Evolutionary conservation across 2,888 invertebrate species (phyloP), one percentile per base, ranked within the genome.

Genomic region (Agrochola macilenta): DNA sequence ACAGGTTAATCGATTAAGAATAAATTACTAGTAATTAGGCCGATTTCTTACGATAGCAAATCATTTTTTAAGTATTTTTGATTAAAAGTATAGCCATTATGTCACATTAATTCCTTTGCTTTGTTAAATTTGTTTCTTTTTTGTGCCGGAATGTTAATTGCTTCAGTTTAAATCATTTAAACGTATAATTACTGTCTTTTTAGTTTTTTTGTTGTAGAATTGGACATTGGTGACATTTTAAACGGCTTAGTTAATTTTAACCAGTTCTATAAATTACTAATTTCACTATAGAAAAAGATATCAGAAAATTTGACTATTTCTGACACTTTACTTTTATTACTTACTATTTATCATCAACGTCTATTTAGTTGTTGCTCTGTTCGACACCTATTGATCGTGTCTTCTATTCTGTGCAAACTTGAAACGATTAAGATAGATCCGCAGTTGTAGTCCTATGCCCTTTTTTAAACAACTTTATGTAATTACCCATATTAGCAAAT

Each of bases 1-100:
- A 81, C 82, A 63, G 64, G 76, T 77, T 58, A 52, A 43, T 61
- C 30, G 35, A 70, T 75, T 57, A 75, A 23, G 12, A 58, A 61
- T 66, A 49, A 73, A 79, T 79, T 69, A 64, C 35, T 23, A 17
- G 20, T 64, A 68, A 79, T 69, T 74, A 69, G 49, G 8, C 20
- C 23, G 20, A 60, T 74, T 43, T 61, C 52, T 69, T 61, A 7
- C 20, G n/a, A 12, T 4, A 35, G 17, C 23, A 63, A 76, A 71
- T 75, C 7, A 46, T 46, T 43, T 69, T 64, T 68, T 68, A 81
- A 54, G 20, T 71, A 65, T 54, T 64, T 71, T 81, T 20, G 3
- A 17, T 64, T 9, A 8, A 60, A 69, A 78, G 52, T 30, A 20
- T 14, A 5, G 8, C 30, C 64, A 52, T 70, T 64, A 64, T 57